Evolutionary conservation across 2,888 invertebrate species (phyloP), one percentile per base, ranked within the genome.

Genomic region (Drosophila mimica): DNA sequence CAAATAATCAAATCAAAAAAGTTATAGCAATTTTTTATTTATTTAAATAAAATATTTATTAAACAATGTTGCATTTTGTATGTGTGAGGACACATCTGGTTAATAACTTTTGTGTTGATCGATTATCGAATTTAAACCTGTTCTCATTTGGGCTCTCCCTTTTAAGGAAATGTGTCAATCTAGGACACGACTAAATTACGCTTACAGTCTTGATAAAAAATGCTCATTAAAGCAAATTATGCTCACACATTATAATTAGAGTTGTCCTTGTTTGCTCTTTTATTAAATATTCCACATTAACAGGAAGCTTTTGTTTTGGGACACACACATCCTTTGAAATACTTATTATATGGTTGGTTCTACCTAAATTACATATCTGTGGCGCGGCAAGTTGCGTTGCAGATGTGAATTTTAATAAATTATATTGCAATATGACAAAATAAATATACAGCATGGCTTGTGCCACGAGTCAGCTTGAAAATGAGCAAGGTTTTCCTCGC

Each of bases 381-480:
- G 30, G 40, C 20, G 11, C 33, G 58, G 70, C 52, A 62, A 61
- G 59, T 66, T 66, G 70, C 74, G 59, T 46, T 51, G 75, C 64
- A 80, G 87, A 87, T 83, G 82, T 77, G 87, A 87, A 81, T 88
- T 88, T 90, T 83, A 90, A 89, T 89, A 89, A 88, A 83, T 87
- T 81, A 85, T 89, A 76, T 74, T 67, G 74, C 71, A 70, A 76
- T 86, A 83, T 87, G 83, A 81, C 75, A 75, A 77, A 74, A 79
- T 74, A 70, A 74, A 79, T 75, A 66, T 73, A 46, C 53, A 63
- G 61, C 43, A 43, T 51, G 56, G 43, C 30, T 54, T 48, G 59
- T 43, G 36, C 56, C 46, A 7, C 34, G 28, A n/a, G 30, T 5
- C 30, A 9, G 66, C 11, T 13, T 33, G 38, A 38, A 68, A 15